A percentile compares a stretch with the other conserved stretches of the same genome.
phyloP scores from a whole-genome alignment of 2,888 invertebrate genomes.

The Cataglyphis livida region DNA sequence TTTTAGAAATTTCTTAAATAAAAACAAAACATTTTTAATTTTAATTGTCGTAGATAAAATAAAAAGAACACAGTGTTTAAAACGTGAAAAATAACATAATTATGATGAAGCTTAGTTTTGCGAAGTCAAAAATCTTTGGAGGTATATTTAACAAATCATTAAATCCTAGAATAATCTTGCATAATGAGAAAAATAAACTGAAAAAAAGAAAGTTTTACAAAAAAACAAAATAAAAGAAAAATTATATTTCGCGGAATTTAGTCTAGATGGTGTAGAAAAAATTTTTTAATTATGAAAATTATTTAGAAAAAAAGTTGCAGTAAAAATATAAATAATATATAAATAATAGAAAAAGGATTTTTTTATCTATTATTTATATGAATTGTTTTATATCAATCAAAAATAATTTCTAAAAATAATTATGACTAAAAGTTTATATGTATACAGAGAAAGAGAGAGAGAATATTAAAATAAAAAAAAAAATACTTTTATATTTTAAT shows the following conservation, averaged over 20 bases:
- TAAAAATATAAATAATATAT: no score
- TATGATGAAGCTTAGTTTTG: background rate
- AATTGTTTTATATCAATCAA: no score
- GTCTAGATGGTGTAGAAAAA: background rate
- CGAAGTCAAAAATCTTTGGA: background rate
- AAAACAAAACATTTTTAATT: background rate
- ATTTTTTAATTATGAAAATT: background rate
- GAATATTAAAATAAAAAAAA: background rate
- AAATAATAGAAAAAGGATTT: no score
- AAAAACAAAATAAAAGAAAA: background rate
- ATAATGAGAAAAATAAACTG: background rate
- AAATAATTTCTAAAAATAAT: no score
- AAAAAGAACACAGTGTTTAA: background rate
- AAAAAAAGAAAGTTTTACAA: background rate
- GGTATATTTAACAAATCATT: background rate
- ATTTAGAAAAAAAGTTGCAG: background rate
- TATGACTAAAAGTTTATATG: no score
- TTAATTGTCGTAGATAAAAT: background rate
- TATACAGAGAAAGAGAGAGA: no score
- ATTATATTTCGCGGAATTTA: background rate
- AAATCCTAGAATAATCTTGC: background rate
- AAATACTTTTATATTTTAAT: no score
- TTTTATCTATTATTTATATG: no score
- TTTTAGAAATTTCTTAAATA: background rate
- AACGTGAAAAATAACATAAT: background rate